Base-by-base conservation (phyloP, 2,888 invertebrate species). In the Parnassius mnemosyne region DNA sequence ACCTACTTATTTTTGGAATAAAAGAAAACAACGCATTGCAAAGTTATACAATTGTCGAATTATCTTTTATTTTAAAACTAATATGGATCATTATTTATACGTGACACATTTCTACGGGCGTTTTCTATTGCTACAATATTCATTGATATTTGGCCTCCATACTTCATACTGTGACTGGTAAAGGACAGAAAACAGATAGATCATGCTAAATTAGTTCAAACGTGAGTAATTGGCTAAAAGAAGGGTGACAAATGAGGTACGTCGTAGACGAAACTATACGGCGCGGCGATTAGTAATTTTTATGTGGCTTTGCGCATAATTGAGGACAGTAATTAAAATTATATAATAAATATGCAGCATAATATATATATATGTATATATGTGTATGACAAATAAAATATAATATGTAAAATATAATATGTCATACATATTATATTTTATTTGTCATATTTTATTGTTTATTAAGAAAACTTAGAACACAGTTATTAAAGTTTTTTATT, bases 211-310 rank as follows among this genome's bases (percentile, higher is more conserved):
- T 60, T 46, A 64, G 65, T 61, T 46, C 65, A 60, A 42, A 61
- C 65, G 68, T 68, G 67, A 69, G 53, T 72, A 68, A 72, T 73
- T 73, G 73, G 70, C 71, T 73, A 63, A 68, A 58, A 65, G 70
- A 74, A 73, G 67, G 62, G 41, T 65, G 71, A 78, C 73, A 76
- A 76, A 80, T 80, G 13, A 49, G 71, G 69, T 65, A 43, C 57
- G 71, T 65, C 63, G 65, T 63, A 65, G 74, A 68, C 70, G 66
- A 66, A 66, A 71, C 70, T 63, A 66, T 43, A 44, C 11, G 41
- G 20, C 16, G 43, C 11, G 41, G 20, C 16, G 43, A 46, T 34
- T 34, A 34, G 34, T 34, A 7, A 34, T 7, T 34, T 34, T 34
- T 7, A 34, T 34, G 34, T 34, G 34, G 7, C 34, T 34, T 34